Percentiles rank a stretch among this genome's conserved stretches.
These are phyloP conservation scores for Acropora tenuis DNA, from an alignment of 64 coral and sea anemone genomes.

Conservation along the genomic window DNA sequence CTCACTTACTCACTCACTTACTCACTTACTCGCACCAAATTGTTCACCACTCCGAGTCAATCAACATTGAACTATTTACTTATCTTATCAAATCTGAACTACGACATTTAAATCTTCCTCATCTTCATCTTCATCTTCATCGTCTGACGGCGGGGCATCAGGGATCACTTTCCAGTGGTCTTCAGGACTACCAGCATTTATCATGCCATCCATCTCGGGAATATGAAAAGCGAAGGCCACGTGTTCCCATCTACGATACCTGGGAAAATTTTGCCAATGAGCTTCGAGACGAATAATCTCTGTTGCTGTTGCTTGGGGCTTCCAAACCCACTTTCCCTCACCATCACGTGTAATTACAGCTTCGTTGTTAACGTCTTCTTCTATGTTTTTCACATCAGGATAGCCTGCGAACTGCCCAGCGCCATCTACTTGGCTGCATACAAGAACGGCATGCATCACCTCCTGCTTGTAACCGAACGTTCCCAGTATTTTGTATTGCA, in stretches of 20 bases:
- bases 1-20: too few species aligned
- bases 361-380: not conserved
- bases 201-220: not conserved
- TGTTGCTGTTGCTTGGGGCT: not conserved
- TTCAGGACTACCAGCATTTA: too few species aligned
- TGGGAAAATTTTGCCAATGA: not conserved
- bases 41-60: too few species aligned
- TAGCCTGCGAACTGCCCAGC: not conserved
- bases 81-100: too few species aligned
- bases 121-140: not conserved
- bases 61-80: too few species aligned
- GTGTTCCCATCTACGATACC: slow-evolving; percentile 23
- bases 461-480: slow-evolving; percentile 8
- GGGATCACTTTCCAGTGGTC: accelerated
- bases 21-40: too few species aligned
- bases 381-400: not conserved
- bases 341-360: not conserved
- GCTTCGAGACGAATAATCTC: not conserved
- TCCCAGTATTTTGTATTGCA: not conserved
- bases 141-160: not conserved
- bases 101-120: too few species aligned
- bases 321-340: not conserved
- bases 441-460: slow-evolving; percentile 21
- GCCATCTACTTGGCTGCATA: not conserved
- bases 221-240: slow-evolving; percentile 25